These are phyloP conservation scores for Xiphias gladius DNA, from an alignment of 2,113 vertebrate genomes.

Conservation along the genomic window DNA sequence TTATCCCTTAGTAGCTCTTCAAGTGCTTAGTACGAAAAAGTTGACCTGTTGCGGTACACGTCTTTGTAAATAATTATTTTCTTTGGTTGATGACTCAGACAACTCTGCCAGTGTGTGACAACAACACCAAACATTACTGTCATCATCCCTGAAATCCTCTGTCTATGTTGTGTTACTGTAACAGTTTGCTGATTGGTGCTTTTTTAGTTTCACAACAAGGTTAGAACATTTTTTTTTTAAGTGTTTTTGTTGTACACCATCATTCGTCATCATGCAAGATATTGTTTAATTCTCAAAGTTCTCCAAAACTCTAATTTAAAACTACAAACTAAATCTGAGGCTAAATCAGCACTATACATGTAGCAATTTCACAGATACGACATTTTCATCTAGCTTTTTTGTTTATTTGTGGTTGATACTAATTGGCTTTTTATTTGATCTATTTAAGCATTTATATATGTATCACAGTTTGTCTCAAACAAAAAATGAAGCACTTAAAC, in stretches of 20 bases:
- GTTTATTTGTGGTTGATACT: background rate
- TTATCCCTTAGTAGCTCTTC: slow-evolving; percentile 30
- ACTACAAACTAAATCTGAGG: background rate
- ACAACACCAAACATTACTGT: slow-evolving; percentile 49
- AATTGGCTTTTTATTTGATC: background rate
- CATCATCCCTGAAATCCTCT: slow-evolving; percentile 26
- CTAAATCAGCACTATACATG: background rate
- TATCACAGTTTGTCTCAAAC: background rate
- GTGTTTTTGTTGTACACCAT: background rate
- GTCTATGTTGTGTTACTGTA: slow-evolving; percentile 13
- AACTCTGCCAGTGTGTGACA: slow-evolving; percentile 28
- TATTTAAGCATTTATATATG: background rate
- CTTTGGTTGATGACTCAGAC: slow-evolving; percentile 62
- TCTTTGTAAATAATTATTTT: slow-evolving; percentile 68
- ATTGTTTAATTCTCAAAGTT: background rate
- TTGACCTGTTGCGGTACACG: slow-evolving; percentile 28
- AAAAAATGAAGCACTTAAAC: background rate
- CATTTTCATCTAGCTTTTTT: background rate
- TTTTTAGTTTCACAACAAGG: slow-evolving; percentile 20
- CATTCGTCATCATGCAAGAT: background rate
- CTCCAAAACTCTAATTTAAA: background rate
- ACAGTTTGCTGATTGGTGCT: slow-evolving; percentile 11
- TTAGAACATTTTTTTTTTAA: background rate
- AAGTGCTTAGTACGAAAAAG: slow-evolving; percentile 41
- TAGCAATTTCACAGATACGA: background rate